Evolutionary conservation across 2,113 vertebrate genomes (phyloP).

Genomic region (Podilymbus podiceps): DNA sequence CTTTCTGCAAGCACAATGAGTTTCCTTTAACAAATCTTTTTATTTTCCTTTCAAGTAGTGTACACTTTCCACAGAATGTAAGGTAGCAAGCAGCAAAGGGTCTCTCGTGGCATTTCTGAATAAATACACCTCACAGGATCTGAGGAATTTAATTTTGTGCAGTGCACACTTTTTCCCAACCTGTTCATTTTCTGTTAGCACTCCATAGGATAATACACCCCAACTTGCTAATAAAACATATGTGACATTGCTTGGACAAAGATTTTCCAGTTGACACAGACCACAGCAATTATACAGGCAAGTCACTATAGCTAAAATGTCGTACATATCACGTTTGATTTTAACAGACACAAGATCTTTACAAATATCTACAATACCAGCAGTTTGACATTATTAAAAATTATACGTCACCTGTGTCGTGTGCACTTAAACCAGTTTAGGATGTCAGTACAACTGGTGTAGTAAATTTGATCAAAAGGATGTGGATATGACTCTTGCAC

Average conservation of each 20-base stretch:
- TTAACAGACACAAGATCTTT: background rate
- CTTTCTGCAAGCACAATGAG: background rate
- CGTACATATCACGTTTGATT: background rate
- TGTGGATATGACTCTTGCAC: conserved; percentile 96
- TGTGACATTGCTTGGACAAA: background rate
- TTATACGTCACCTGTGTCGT: conserved; percentile 84
- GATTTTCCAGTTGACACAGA: background rate
- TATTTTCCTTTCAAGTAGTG: background rate
- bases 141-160: background rate
- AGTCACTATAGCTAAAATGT: background rate
- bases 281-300: background rate
- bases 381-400: background rate
- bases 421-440: conserved; percentile 99
- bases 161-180: background rate
- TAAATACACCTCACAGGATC: background rate
- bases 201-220: background rate
- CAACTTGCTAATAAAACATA: background rate
- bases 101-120: background rate
- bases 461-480: conserved; percentile 95
- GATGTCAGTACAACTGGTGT: conserved; percentile 96
- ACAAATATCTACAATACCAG: background rate
- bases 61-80: background rate
- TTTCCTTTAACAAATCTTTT: background rate
- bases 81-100: background rate
- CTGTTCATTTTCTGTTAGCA: background rate